Evolutionary conservation across 2,797 vertebrate species (phyloP), one percentile per base, ranked within the genome.

Genomic region (Uromys caudimaculatus): DNA sequence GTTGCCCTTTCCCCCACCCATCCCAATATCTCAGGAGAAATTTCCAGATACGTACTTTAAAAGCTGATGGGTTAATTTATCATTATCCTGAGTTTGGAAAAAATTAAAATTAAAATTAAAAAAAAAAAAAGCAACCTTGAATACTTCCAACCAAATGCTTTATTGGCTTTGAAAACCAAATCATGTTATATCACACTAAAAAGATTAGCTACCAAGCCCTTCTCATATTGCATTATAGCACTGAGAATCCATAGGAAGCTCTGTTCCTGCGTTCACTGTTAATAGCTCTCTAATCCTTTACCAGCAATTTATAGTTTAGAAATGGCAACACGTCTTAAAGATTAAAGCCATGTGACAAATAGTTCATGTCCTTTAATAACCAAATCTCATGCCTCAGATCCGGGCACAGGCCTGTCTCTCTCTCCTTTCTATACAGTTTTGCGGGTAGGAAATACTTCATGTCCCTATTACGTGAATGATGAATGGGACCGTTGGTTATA

Each of bases 391-490:
- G 97, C 96, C 96, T 98, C 97, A 98, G 98, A 98, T 75, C 97
- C 97, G 96, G 97, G 97, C 62, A 14, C 62, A 13, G 98, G 98
- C 98, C 98, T 98, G 98, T 98, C 98, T 98, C 97, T 97, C 96
- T 98, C 97, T 98, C 98, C 97, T 97, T 97, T 97, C 98, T 97
- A 97, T 97, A 96, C 35, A 58, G 97, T 98, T 98, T 98, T 97
- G 98, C 98, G 98, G 98, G 98, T 98, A 98, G 98, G 97, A 98
- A 98, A 98, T 98, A 98, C 98, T 98, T 98, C 98, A 98, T 98
- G 98, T 98, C 98, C 98, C 98, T 98, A 98, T 99, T 99, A 98
- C 98, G 97, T 98, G 98, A 98, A 98, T 99, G 98, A 99, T 99
- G 98, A 99, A 99, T 99, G 98, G 98, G 98, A 95, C 97, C 93